A percentile compares a stretch with the other conserved stretches of the same genome.
Evolutionary conservation across 2,888 invertebrate species (phyloP).

Genomic region (Tortrix viridana): DNA sequence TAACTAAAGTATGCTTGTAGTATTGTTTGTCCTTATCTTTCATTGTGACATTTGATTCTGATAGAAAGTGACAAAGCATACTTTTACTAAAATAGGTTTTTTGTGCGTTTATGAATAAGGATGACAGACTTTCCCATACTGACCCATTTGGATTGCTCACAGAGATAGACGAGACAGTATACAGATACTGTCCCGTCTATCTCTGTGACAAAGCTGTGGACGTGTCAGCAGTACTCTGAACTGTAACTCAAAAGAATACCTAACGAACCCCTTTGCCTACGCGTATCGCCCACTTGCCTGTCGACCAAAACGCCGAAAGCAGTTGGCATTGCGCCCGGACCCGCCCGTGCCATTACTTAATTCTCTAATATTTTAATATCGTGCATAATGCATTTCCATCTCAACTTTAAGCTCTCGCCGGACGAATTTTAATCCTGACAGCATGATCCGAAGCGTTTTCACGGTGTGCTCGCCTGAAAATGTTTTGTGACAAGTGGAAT

Average conservation of each 20-base stretch:
- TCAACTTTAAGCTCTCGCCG: constrained; percentile 54
- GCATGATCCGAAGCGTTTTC: constrained; percentile 48
- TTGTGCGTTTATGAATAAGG: too few relatives aligned
- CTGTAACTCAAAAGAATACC: not conserved
- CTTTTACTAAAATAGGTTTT: too few relatives aligned
- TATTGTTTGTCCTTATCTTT: too few relatives aligned
- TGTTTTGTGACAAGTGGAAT: constrained; percentile 16
- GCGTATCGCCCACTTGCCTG: constrained; percentile 44
- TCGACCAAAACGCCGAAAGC: constrained; percentile 44
- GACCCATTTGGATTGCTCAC: too few relatives aligned
- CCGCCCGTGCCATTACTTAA: constrained; percentile 55
- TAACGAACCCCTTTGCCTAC: not conserved
- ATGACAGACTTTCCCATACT: too few relatives aligned
- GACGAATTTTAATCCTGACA: constrained; percentile 55
- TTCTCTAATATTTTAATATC: constrained; percentile 75
- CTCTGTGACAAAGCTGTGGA: too few relatives aligned
- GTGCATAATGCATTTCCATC: constrained; percentile 68
- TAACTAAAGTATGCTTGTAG: too few relatives aligned
- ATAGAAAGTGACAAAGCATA: too few relatives aligned
- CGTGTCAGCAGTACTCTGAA: too few relatives aligned
- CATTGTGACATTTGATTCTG: too few relatives aligned
- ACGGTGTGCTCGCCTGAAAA: constrained; percentile 3
- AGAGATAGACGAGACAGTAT: too few relatives aligned
- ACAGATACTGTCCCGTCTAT: too few relatives aligned
- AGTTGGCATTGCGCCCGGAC: constrained; percentile 52